phyloP scores from a whole-genome alignment of 2,888 invertebrate species.

The Drosophila meridiana region DNA sequence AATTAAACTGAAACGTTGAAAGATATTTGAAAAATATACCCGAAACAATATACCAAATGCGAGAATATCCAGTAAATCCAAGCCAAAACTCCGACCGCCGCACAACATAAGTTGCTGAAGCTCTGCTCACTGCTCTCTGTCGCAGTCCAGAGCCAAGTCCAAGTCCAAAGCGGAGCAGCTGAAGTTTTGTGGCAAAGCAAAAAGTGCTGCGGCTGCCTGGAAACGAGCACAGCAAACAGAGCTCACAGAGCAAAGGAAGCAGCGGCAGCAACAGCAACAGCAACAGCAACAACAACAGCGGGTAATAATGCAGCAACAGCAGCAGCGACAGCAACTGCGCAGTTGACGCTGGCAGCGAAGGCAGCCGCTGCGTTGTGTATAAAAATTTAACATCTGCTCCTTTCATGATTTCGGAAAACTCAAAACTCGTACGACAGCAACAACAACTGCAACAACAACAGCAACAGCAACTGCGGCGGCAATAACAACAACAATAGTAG shows the following conservation, averaged over 20 bases:
- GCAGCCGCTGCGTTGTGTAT: constrained; percentile 67
- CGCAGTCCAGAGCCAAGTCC: constrained; percentile 19
- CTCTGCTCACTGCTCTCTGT: constrained; percentile 2
- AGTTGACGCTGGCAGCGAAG: constrained; percentile 34
- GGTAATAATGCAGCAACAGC: constrained; percentile 69
- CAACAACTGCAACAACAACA: constrained; percentile 49
- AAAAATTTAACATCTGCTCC: constrained; percentile 84
- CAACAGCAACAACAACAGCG: constrained; percentile 34
- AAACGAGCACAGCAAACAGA: constrained; percentile 38
- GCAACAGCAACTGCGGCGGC: constrained; percentile 44
- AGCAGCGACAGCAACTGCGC: constrained; percentile 40
- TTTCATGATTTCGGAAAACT: constrained; percentile 85
- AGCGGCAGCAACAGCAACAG: constrained; percentile 32
- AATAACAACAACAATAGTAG: constrained; percentile 41
- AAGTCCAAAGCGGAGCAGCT: constrained; percentile 65
- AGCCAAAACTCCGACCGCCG: constrained; percentile 1
- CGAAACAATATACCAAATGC: constrained; percentile 2
- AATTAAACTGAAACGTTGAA: constrained; percentile 15
- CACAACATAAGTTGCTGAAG: background rate
- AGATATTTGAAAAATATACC: constrained; percentile 4
- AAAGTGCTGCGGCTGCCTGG: constrained; percentile 47
- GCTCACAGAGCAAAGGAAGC: constrained; percentile 44
- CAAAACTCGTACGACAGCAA: constrained; percentile 77
- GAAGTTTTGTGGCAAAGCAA: constrained; percentile 68
- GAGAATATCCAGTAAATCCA: constrained; percentile 10